A percentile compares a stretch with the other conserved stretches of the same genome.
Evolutionary conservation across 1,140 invertebrate species (phyloP).

Genomic region (Hestina assimilis): DNA sequence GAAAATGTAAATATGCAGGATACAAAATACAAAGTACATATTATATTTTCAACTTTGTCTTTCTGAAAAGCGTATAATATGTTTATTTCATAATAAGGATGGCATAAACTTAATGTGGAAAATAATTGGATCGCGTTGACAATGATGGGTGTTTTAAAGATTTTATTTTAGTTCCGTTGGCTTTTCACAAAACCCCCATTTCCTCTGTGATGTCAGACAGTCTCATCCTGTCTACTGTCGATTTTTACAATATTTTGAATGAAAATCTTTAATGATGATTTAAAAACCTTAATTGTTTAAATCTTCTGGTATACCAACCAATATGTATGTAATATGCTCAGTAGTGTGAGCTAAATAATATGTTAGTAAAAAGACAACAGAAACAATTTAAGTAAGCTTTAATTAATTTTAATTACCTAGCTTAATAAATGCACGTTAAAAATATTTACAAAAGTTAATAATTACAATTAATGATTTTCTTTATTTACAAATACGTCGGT

Average conservation of each 20-base stretch:
- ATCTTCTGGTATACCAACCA: too few relatives aligned
- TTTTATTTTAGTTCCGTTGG: conserved; percentile 31
- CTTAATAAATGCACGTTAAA: conserved; percentile 59
- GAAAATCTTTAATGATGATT: conserved; percentile 22
- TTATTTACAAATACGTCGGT: conserved; percentile 54
- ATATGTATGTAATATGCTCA: background rate
- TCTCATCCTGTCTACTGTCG: conserved; percentile 24
- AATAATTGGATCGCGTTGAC: conserved; percentile 30
- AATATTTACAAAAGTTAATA: conserved; percentile 29
- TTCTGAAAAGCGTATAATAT: background rate
- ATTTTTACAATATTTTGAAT: conserved; percentile 20
- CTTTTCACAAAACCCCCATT: conserved; percentile 36
- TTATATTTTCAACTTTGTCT: too few relatives aligned
- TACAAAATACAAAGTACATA: background rate
- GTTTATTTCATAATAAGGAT: conserved; percentile 4
- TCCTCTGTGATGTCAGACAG: conserved; percentile 29
- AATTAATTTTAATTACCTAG: conserved; percentile 22
- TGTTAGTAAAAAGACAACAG: background rate
- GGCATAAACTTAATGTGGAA: conserved; percentile 9
- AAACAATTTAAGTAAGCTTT: conserved; percentile 5
- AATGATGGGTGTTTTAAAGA: conserved; percentile 33
- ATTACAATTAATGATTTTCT: conserved; percentile 52
- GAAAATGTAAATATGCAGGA: background rate
- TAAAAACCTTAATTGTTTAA: background rate
- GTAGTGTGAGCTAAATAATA: background rate